Conservation (phyloP, 2,888 invertebrate genomes). For the Aleiodes leptofemur region DNA sequence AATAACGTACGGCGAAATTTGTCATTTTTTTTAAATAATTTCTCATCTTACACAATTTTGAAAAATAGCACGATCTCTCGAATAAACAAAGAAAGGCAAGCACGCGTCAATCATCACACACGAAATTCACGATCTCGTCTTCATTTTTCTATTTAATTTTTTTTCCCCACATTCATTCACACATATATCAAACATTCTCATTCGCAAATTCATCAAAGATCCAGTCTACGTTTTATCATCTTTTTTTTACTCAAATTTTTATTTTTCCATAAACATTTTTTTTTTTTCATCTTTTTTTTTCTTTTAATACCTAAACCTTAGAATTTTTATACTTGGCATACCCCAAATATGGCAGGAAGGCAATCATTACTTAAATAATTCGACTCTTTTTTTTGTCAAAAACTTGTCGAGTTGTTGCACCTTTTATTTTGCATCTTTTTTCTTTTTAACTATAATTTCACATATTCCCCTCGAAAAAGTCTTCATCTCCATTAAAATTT, state of each 20-base stretch:
- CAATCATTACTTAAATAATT: conserved; percentile 77
- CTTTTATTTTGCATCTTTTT: conserved; percentile 48
- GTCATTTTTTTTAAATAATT: conserved; percentile 43
- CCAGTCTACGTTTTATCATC: conserved; percentile 53
- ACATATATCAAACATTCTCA: conserved; percentile 52
- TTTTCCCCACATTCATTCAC: conserved; percentile 50
- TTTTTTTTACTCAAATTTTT: conserved; percentile 20
- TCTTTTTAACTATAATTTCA: conserved; percentile 42
- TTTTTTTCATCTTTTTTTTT: conserved; percentile 51
- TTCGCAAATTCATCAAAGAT: conserved; percentile 56
- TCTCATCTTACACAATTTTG: conserved; percentile 68
- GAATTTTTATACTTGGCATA: conserved; percentile 78
- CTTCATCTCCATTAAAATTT: conserved; percentile 41
- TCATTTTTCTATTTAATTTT: conserved; percentile 44
- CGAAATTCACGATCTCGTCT: conserved; percentile 34
- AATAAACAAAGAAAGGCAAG: conserved; percentile 50
- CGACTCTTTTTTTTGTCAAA: conserved; percentile 65
- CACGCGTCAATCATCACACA: conserved; percentile 50
- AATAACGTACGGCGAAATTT: conserved; percentile 50
- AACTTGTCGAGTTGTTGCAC: conserved; percentile 32
- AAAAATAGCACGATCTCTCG: conserved; percentile 71
- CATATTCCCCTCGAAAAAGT: conserved; percentile 19
- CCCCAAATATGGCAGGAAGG: conserved; percentile 82
- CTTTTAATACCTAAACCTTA: conserved; percentile 73
- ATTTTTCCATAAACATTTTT: conserved; percentile 39